Base-by-base conservation (phyloP, 1,140 invertebrate genomes). In the Diabrotica undecimpunctata region DNA sequence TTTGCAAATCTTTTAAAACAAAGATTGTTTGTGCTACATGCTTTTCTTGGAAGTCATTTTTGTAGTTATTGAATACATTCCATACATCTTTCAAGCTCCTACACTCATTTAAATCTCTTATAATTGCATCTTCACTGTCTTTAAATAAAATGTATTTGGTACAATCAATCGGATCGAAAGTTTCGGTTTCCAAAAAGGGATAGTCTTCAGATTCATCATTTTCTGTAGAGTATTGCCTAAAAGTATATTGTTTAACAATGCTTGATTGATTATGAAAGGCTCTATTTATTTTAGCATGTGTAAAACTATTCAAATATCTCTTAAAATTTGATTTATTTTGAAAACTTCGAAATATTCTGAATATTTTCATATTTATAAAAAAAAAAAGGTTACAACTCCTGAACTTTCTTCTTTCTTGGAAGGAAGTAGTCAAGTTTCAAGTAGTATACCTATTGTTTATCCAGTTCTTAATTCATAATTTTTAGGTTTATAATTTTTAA, bases 1-100 rank as follows among this genome's bases (percentile, higher is more conserved):
- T 69, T 62, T 74, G 72, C 54, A 77, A 63, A 66, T 77, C 75
- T 61, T 69, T 70, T 12, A 77, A 62, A 14, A 70, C 69, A n/a
- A 76, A 66, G 1, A 77, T 68, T 14, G 68, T 62, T 64, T 75
- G 72, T 7, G 70, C 57, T 55, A 74, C 25, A 67, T 75, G 69
- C 54, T 65, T 66, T 54, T 67, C 54, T n/a, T 66, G 51, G 5
- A 71, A 62, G 35, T 64, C 41, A 57, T 67, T 51, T 35, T 56
- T 25, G 66, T 75, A 66, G 8, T 68, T 65, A 5, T 63, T 72
- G 11, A 77, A 36, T 50, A 74, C 66, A 41, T 65, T 66, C 59
- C 74, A 67, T 54, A 75, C 65, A 37, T 74, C 72, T 66, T 75
- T 71, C 6, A 77, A 55, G 5, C 72, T 75, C 14, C 61, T 65